A percentile compares a stretch with the other conserved stretches of the same genome.
phyloP scores from a whole-genome alignment of 1,140 invertebrate species.

The Tetramorium parvispinum region DNA sequence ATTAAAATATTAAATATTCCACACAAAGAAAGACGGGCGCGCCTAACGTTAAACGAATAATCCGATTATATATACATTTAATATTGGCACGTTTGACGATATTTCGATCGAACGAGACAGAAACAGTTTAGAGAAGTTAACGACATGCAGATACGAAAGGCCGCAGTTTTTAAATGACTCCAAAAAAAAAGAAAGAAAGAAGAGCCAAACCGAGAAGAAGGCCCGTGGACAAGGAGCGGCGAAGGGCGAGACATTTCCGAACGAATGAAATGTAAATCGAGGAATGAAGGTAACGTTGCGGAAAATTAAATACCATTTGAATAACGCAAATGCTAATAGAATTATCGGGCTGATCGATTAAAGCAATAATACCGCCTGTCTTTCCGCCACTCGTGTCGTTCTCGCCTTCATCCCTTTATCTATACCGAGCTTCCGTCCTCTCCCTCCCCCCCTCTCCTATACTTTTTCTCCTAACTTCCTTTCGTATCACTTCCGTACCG shows the following conservation, averaged over 20 bases:
- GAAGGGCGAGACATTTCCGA: conserved; percentile 72
- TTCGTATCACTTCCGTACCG: conserved; percentile 43
- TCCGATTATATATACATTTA: conserved; percentile 51
- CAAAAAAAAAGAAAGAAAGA: conserved; percentile 60
- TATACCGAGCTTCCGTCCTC: neutral
- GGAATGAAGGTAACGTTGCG: conserved; percentile 83
- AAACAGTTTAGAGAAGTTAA: conserved; percentile 77
- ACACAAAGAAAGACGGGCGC: conserved; percentile 3
- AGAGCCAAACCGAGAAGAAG: neutral
- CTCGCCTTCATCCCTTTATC: conserved; percentile 11
- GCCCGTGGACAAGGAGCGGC: neutral
- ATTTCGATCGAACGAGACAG: conserved; percentile 57
- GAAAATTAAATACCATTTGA: conserved; percentile 85
- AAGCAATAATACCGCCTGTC: conserved; percentile 76
- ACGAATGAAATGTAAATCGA: conserved; percentile 84
- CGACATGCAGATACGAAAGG: conserved; percentile 80
- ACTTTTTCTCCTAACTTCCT: conserved; percentile 22
- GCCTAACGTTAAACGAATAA: conserved; percentile 51
- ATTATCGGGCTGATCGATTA: conserved; percentile 82
- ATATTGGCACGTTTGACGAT: conserved; percentile 38
- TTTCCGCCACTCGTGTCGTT: conserved; percentile 60
- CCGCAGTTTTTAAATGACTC: conserved; percentile 80
- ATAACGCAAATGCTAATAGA: conserved; percentile 82
- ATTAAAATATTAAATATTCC: conserved; percentile 60
- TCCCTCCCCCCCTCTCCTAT: neutral